These are phyloP conservation scores for Hypocryptadius cinnamomeus DNA, from an alignment of 2,113 vertebrate genomes.

Conservation along the genomic window DNA sequence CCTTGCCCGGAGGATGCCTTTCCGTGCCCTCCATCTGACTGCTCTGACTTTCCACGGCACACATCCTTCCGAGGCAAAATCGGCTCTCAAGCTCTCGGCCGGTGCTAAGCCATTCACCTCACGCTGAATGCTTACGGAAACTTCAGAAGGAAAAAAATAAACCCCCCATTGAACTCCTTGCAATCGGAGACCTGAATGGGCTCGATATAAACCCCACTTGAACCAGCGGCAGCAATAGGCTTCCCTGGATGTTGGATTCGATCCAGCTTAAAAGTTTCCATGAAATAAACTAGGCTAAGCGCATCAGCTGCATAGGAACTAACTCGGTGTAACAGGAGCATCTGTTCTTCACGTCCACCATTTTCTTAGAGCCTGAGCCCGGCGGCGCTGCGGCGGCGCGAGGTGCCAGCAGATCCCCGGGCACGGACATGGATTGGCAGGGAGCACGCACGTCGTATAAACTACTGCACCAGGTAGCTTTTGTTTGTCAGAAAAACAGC, in stretches of 20 bases:
- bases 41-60: background rate
- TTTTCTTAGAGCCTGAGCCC: background rate
- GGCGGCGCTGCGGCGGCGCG: background rate
- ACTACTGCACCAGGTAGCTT: constrained; percentile 51
- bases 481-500: constrained; percentile 67
- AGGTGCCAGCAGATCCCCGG: background rate
- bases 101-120: background rate
- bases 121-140: background rate
- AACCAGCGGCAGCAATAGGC: background rate
- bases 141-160: background rate
- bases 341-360: constrained; percentile 32
- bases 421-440: background rate
- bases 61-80: constrained; percentile 1
- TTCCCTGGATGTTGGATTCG: constrained; percentile 7
- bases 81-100: background rate
- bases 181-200: constrained; percentile 30
- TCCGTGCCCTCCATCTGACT: background rate
- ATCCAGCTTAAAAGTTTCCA: constrained; percentile 54
- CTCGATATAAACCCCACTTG: background rate
- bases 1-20: background rate
- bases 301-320: constrained; percentile 45
- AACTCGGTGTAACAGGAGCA: constrained; percentile 37
- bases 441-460: background rate
- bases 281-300: constrained; percentile 42
- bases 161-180: background rate